These are phyloP conservation scores for Brevimyrus niger DNA, from an alignment of 2,113 vertebrate species.

Conservation along the genomic window DNA sequence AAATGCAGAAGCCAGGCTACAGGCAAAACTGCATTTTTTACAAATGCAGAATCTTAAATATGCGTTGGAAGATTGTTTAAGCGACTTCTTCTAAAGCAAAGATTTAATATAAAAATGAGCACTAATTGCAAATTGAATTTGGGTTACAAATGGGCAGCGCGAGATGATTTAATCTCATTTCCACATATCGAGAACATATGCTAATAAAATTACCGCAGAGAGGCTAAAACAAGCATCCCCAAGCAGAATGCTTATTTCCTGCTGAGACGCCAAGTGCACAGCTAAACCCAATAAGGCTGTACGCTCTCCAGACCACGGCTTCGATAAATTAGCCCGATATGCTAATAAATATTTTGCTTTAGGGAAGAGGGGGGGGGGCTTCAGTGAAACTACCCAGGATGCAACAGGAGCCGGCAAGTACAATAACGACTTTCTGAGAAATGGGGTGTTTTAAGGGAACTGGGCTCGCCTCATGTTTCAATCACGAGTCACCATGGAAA, in stretches of 20 bases:
- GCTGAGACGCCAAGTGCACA: background rate
- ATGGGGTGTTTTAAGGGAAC: background rate
- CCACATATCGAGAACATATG: background rate
- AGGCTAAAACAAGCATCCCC: background rate
- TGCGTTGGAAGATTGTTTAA: background rate
- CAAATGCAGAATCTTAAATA: slow-evolving; percentile 16
- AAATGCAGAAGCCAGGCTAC: background rate
- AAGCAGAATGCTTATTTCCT: background rate
- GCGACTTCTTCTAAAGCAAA: slow-evolving; percentile 15
- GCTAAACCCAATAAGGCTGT: background rate
- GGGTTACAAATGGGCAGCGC: background rate
- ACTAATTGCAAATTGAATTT: slow-evolving; percentile 11
- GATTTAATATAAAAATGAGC: slow-evolving; percentile 20
- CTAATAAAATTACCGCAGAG: background rate
- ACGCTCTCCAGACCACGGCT: background rate
- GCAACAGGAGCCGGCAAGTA: background rate
- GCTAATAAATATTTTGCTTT: background rate
- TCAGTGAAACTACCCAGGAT: background rate
- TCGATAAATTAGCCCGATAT: background rate
- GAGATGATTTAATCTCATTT: background rate
- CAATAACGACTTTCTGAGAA: background rate
- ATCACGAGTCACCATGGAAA: background rate
- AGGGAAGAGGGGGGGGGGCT: background rate
- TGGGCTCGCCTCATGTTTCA: background rate
- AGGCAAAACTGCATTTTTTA: slow-evolving; percentile 21